Evolutionary conservation across 2,888 invertebrate species (phyloP).

Genomic region (Girardia tigrina): DNA sequence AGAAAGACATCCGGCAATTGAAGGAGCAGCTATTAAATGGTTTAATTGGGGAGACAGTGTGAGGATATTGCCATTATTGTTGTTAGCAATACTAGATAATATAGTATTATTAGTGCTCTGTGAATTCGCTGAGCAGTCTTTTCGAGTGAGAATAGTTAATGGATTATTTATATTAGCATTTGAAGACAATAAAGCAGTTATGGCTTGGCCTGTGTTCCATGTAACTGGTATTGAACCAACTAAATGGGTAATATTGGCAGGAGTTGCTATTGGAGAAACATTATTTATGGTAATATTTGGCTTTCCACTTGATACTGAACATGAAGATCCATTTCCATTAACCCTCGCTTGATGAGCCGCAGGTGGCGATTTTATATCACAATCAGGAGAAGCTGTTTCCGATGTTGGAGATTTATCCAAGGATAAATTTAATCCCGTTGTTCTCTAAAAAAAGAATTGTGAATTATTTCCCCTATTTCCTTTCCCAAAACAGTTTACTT

Average conservation of each 20-base stretch:
- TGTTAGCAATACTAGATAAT: neutral
- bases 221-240: neutral
- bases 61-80: neutral
- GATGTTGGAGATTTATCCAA: neutral
- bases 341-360: neutral
- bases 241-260: neutral
- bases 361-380: slow-evolving; percentile 9
- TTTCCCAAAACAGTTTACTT: no score
- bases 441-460: neutral
- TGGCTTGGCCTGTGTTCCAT: neutral
- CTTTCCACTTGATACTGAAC: neutral
- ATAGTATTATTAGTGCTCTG: neutral
- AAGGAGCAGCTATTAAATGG: slow-evolving; percentile 6
- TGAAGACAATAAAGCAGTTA: neutral
- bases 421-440: neutral
- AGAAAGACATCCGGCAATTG: slow-evolving; percentile 23
- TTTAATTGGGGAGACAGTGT: slow-evolving; percentile 10
- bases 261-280: neutral
- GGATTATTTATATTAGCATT: slow-evolving; percentile 7
- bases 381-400: neutral
- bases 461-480: neutral
- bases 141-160: neutral
- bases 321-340: neutral
- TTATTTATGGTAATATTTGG: neutral
- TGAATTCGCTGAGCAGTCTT: neutral